Conservation (phyloP, 2,797 vertebrate species). For the Sebastes diploproa region DNA sequence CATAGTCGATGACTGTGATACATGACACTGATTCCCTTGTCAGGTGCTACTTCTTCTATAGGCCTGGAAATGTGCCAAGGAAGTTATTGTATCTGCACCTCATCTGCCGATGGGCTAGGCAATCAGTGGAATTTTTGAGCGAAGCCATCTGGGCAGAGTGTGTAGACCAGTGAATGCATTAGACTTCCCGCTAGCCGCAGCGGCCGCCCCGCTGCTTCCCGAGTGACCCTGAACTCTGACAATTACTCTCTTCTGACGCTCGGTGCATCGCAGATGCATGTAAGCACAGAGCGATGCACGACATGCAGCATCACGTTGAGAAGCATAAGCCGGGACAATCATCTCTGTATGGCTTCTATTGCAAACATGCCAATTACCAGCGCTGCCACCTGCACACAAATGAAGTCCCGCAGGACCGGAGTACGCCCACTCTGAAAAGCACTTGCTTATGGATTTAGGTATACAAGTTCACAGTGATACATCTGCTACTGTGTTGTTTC, state of each 20-base stretch:
- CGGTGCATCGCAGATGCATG: constrained; percentile 1
- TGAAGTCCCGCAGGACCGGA: constrained; percentile 20
- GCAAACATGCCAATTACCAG: constrained; percentile 54
- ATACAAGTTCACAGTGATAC: background rate
- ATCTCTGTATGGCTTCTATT: constrained; percentile 58
- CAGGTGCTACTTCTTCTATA: background rate
- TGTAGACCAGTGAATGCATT: constrained; percentile 31
- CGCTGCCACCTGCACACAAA: constrained; percentile 52
- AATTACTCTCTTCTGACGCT: constrained; percentile 33
- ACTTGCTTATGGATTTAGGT: constrained; percentile 15
- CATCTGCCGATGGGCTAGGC: background rate
- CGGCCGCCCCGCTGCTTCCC: constrained; percentile 10
- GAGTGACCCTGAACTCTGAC: constrained; percentile 45
- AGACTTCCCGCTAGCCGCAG: background rate
- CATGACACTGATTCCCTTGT: background rate
- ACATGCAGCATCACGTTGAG: constrained; percentile 30
- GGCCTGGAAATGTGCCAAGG: background rate
- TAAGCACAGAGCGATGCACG: background rate
- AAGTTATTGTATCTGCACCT: background rate
- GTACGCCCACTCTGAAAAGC: constrained; percentile 8
- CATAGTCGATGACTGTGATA: background rate
- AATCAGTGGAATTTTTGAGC: background rate
- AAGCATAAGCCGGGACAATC: constrained; percentile 56
- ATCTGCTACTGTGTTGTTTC: background rate
- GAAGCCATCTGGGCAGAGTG: constrained; percentile 20